phyloP scores from a whole-genome alignment of 2,888 invertebrate species.

The Cantharis lateralis region DNA sequence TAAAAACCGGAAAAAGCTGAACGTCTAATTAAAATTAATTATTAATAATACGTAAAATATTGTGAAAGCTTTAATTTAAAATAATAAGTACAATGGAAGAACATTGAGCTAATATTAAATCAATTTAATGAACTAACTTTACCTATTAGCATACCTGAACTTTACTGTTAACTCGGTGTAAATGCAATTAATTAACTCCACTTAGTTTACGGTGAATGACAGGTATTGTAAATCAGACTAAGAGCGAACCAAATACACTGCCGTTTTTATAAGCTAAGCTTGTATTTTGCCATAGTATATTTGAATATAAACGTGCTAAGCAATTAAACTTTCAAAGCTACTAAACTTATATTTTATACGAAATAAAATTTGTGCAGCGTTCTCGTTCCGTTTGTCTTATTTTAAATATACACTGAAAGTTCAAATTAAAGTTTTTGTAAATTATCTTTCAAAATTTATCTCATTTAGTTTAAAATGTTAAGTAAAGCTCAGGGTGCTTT shows the following conservation, averaged over 20 bases:
- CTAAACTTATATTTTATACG: background rate
- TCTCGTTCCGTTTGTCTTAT: background rate
- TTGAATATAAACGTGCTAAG: background rate
- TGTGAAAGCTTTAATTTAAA: background rate
- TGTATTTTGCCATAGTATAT: background rate
- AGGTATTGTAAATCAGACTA: slow-evolving; percentile 11
- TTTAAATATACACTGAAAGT: background rate
- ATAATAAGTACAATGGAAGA: background rate
- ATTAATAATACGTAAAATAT: background rate
- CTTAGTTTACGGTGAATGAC: slow-evolving; percentile 22
- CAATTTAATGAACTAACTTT: slow-evolving; percentile 24
- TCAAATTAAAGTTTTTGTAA: background rate
- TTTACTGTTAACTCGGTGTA: slow-evolving; percentile 19
- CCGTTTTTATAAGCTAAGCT: background rate
- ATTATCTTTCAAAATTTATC: background rate
- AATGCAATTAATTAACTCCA: slow-evolving; percentile 24
- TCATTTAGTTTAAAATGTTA: background rate
- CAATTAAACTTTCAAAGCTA: background rate
- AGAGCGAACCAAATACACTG: background rate
- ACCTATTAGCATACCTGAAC: slow-evolving; percentile 25
- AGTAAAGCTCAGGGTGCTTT: background rate
- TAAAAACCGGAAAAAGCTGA: background rate
- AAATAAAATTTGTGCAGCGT: background rate
- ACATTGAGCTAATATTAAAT: slow-evolving; percentile 21
- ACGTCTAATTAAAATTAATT: background rate